These are phyloP conservation scores for Caretta caretta DNA, from an alignment of 2,113 vertebrate genomes.

Conservation along the genomic window DNA sequence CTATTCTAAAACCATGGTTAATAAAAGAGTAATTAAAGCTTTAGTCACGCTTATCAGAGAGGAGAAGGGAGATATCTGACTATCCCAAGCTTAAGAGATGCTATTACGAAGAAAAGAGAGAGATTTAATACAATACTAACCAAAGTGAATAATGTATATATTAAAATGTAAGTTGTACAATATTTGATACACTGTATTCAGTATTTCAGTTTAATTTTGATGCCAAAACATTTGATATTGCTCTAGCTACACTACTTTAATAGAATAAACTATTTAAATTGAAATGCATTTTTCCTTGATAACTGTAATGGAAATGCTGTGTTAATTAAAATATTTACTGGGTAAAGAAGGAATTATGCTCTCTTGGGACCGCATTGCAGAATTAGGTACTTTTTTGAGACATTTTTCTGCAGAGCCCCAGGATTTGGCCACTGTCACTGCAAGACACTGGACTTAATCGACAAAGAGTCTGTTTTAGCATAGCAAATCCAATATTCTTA, in stretches of 20 bases:
- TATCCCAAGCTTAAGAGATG: neutral
- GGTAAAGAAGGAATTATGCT: neutral
- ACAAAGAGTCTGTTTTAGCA: neutral
- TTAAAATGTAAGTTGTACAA: neutral
- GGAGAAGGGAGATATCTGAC: neutral
- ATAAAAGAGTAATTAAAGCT: neutral
- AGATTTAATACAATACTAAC: neutral
- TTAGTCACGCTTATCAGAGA: neutral
- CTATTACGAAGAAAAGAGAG: neutral
- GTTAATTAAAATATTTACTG: neutral
- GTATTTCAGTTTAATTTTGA: neutral
- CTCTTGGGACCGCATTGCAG: neutral
- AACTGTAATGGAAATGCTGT: neutral
- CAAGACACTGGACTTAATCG: neutral
- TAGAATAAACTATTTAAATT: neutral
- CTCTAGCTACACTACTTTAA: neutral
- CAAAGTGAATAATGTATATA: neutral
- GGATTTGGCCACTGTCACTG: neutral
- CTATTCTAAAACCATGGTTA: neutral
- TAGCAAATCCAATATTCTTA: neutral
- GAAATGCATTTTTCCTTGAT: neutral
- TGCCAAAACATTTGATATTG: neutral
- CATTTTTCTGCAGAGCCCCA: neutral
- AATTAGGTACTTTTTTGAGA: neutral
- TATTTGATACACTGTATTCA: neutral